Conservation (phyloP, 2,797 vertebrate species). For the Myotis vivesi region DNA sequence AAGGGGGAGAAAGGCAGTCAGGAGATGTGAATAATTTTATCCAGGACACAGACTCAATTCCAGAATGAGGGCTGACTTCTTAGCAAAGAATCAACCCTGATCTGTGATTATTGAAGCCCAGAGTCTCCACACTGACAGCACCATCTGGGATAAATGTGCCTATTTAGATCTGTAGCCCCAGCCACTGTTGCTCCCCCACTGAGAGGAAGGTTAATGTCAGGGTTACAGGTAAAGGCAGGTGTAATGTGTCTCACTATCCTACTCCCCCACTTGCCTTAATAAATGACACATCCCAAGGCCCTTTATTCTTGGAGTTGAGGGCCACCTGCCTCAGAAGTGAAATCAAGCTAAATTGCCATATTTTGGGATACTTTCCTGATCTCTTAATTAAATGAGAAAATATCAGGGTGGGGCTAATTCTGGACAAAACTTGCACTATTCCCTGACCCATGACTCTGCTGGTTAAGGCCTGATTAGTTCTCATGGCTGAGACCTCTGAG, state of each 20-base stretch:
- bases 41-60: constrained; percentile 17
- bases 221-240: constrained; percentile 58
- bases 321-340: constrained; percentile 2
- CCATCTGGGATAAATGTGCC: neutral
- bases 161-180: constrained; percentile 26
- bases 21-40: constrained; percentile 39
- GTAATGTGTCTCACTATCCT: neutral
- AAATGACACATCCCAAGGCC: constrained; percentile 34
- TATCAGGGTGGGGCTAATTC: neutral
- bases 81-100: neutral
- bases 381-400: neutral
- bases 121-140: neutral
- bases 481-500: neutral
- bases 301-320: neutral
- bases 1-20: neutral
- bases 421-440: neutral
- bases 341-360: constrained; percentile 2
- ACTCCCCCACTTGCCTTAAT: constrained; percentile 46
- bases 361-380: constrained; percentile 53
- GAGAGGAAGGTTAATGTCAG: constrained; percentile 41
- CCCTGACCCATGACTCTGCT: neutral
- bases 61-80: constrained; percentile 9
- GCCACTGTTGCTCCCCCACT: neutral
- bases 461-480: neutral
- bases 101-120: neutral